Evolutionary conservation across 2,888 invertebrate genomes (phyloP), one percentile per base, ranked within the genome.

Genomic region (Bimastos eiseni): DNA sequence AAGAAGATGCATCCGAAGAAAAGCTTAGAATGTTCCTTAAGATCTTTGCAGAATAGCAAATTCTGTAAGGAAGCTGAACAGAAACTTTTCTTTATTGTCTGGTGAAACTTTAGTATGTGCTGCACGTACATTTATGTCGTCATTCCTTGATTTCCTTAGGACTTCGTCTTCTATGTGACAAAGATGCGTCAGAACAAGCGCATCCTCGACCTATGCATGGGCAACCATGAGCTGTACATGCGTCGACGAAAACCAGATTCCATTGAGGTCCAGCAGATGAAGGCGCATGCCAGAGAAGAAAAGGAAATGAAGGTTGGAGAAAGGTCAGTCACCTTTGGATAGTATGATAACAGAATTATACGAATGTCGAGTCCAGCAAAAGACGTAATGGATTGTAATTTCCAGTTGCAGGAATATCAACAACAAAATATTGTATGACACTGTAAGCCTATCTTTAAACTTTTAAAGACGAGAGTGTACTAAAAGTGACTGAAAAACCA

Each of bases 241-340:
- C 97, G 99, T 91, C 96, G 99, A 93, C 97, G 99, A 94, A 99
- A 99, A 96, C 99, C 99, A 38, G 99, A 99, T 96, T 99, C 99
- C 93, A 99, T 99, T 95, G 99, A 99, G 94, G 99, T 99, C 92
- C 99, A 99, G 96, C 99, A 99, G 96, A 99, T 99, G 99, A 99
- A 99, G 96, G 98, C 99, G 93, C 99, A 99, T 96, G 99, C 99
- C 15, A 96, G 97, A 19, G 99, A 99, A 95, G 99, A 99, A 95
- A 98, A 98, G 95, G 96, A 97, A 92, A 97, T 98, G 93, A 98
- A 98, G 96, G 98, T 98, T 95, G 97, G 97, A 94, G 98, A 98
- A 96, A 97, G 97, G 97, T 97, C 94, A 89, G 70, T 70, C 70
- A 70, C 70, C 13, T 49, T 49, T 17, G 30, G n/a, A 55, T 55